A percentile compares a stretch with the other conserved stretches of the same genome.
Conservation (phyloP, 2,113 vertebrate genomes). For the Ceuthmochares aereus region DNA sequence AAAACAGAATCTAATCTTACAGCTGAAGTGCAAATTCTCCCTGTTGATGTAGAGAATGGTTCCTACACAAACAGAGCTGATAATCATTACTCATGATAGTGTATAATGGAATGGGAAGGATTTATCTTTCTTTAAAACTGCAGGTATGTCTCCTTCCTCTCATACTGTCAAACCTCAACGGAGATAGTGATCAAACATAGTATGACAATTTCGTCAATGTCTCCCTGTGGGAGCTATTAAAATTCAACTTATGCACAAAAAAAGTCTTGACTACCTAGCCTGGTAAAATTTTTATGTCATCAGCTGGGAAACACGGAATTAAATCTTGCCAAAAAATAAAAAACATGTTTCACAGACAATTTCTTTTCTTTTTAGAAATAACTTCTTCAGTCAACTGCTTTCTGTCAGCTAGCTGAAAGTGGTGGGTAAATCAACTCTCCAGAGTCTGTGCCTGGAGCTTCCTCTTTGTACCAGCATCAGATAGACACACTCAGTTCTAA, state of each 20-base stretch:
- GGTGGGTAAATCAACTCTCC: not conserved
- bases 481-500: not conserved
- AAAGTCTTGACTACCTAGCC: not conserved
- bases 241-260: slow-evolving; percentile 18
- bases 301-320: not conserved
- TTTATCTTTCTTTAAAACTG: slow-evolving; percentile 2
- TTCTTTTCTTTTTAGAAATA: not conserved
- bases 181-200: slow-evolving; percentile 43
- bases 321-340: not conserved
- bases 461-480: not conserved
- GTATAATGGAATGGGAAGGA: not conserved
- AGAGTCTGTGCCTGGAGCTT: not conserved
- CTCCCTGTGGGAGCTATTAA: slow-evolving; percentile 46
- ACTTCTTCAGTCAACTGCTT: not conserved
- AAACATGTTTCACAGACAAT: not conserved
- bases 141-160: not conserved
- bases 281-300: not conserved
- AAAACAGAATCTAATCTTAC: not conserved
- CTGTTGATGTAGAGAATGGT: not conserved
- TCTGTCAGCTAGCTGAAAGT: not conserved
- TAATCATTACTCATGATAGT: not conserved
- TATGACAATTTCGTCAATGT: not conserved
- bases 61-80: not conserved
- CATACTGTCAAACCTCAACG: not conserved
- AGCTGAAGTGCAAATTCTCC: not conserved